Conservation (phyloP, 2,797 vertebrate genomes). For the Hyperoplus immaculatus region DNA sequence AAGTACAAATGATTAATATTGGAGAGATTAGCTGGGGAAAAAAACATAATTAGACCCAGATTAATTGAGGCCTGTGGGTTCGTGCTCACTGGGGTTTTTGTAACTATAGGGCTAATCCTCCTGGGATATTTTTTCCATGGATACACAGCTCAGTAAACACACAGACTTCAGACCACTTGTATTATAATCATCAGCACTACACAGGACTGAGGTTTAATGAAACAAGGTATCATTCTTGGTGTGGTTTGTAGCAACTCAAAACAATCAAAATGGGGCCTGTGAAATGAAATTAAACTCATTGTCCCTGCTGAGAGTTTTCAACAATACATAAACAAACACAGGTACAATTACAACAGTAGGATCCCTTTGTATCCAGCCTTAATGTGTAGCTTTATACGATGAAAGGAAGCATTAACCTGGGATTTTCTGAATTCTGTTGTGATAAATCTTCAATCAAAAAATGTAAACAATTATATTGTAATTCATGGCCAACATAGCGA, state of each 20-base stretch:
- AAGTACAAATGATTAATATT: neutral
- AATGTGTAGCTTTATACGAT: neutral
- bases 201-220: slow-evolving; percentile 21
- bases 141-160: slow-evolving; percentile 54
- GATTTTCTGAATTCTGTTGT: neutral
- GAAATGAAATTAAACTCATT: slow-evolving; percentile 20
- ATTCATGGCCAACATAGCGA: neutral
- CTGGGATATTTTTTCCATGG: slow-evolving; percentile 67
- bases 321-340: slow-evolving; percentile 24
- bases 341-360: neutral
- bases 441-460: neutral
- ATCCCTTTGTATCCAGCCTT: neutral
- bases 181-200: slow-evolving; percentile 38
- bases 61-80: slow-evolving; percentile 37
- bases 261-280: slow-evolving; percentile 1
- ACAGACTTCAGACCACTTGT: slow-evolving; percentile 25
- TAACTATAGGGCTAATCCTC: slow-evolving; percentile 58
- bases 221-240: neutral
- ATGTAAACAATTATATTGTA: neutral
- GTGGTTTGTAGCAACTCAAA: slow-evolving; percentile 23
- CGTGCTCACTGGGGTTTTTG: slow-evolving; percentile 37
- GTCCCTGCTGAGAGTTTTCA: slow-evolving; percentile 39
- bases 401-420: accelerated
- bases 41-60: slow-evolving; percentile 15
- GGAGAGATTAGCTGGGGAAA: slow-evolving; percentile 16